phyloP scores from a whole-genome alignment of 1,140 invertebrate species.

The Mactra quadrangularis region DNA sequence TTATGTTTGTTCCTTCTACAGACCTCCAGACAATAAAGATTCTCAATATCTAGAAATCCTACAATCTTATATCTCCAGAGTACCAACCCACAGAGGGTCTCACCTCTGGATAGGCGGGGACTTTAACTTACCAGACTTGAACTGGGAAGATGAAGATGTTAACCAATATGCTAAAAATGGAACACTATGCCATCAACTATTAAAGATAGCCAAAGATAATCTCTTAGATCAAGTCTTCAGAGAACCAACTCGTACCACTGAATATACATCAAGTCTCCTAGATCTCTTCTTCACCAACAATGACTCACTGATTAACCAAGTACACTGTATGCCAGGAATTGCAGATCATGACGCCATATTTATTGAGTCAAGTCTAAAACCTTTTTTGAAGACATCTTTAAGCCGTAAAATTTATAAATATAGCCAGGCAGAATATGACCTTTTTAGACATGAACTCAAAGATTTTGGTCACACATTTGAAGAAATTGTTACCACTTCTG shows the following conservation, averaged over 20 bases:
- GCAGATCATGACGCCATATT: too few species aligned
- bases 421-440: too few species aligned
- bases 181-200: conserved; percentile 27
- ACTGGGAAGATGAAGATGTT: too few species aligned
- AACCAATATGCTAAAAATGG: too few species aligned
- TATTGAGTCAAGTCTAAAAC: conserved; percentile 49
- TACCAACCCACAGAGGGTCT: conserved; percentile 13
- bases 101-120: conserved; percentile 30
- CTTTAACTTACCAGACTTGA: too few species aligned
- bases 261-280: background rate
- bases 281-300: conserved; percentile 54
- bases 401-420: conserved; percentile 19
- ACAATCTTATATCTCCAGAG: background rate
- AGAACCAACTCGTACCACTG: conserved; percentile 14
- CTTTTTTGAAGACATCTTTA: background rate
- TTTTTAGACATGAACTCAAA: background rate
- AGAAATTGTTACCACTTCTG: background rate
- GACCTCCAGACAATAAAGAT: conserved; percentile 29
- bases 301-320: conserved; percentile 40
- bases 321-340: conserved; percentile 39
- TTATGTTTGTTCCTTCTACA: conserved; percentile 43
- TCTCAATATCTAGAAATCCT: background rate
- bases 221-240: too few species aligned
- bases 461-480: background rate
- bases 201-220: conserved; percentile 9